These are phyloP conservation scores for Huso huso DNA, from an alignment of 2,797 vertebrate species.

Conservation along the genomic window DNA sequence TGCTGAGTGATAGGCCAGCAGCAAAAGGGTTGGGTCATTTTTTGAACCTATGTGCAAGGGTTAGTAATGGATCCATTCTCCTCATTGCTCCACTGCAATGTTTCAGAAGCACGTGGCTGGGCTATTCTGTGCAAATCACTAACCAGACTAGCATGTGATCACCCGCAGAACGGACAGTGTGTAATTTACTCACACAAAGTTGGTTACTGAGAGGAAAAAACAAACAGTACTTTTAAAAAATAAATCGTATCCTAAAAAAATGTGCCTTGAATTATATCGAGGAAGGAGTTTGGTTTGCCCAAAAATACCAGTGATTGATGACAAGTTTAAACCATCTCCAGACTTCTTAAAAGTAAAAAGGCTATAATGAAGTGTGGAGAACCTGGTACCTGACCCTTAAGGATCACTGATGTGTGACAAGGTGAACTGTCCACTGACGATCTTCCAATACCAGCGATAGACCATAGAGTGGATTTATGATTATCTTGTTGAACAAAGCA, in stretches of 20 bases:
- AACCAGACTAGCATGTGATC: neutral
- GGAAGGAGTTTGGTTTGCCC: constrained; percentile 11
- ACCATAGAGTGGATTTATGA: too few relatives aligned
- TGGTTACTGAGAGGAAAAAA: neutral
- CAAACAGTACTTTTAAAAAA: constrained; percentile 3
- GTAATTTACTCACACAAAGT: neutral
- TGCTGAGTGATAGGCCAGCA: too few relatives aligned
- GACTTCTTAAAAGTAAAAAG: neutral
- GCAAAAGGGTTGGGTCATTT: too few relatives aligned
- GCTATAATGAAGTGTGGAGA: neutral
- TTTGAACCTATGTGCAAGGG: too few relatives aligned
- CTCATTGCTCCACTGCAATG: too few relatives aligned
- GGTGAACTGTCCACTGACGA: too few relatives aligned
- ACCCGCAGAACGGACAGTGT: constrained; percentile 3
- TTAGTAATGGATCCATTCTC: too few relatives aligned
- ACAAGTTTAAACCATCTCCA: constrained; percentile 4
- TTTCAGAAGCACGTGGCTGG: too few relatives aligned
- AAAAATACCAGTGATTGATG: neutral
- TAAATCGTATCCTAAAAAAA: neutral
- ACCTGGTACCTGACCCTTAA: neutral
- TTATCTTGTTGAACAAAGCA: too few relatives aligned
- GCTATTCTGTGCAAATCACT: neutral
- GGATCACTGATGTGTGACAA: too few relatives aligned
- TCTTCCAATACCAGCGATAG: too few relatives aligned
- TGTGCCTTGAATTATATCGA: neutral